phyloP scores from a whole-genome alignment of 2,888 invertebrate genomes.

The Mesoligia furuncula region DNA sequence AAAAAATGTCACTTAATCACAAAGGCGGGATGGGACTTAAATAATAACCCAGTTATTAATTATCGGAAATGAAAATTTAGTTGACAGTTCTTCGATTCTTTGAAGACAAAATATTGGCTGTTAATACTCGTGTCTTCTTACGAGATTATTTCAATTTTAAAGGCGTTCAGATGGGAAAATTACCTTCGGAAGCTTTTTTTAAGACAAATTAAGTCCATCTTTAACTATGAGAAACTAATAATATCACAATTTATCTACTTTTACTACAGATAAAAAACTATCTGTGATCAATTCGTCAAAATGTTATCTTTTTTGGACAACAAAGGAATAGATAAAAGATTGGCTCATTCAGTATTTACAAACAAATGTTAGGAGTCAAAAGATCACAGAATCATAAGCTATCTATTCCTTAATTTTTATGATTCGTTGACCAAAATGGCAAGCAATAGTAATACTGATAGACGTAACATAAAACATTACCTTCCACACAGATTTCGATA shows the following conservation, averaged over 20 bases:
- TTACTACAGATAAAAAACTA: neutral
- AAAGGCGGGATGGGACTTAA: neutral
- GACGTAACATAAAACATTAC: neutral
- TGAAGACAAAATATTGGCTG: neutral
- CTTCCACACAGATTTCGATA: neutral
- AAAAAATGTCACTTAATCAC: neutral
- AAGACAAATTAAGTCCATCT: neutral
- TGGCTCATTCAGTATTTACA: conserved; percentile 4
- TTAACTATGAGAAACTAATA: neutral
- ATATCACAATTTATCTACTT: neutral
- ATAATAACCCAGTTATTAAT: neutral
- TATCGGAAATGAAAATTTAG: neutral
- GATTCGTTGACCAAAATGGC: neutral
- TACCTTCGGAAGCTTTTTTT: neutral
- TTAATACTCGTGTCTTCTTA: neutral
- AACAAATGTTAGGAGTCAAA: conserved; percentile 3
- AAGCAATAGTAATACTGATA: neutral
- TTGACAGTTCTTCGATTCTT: neutral
- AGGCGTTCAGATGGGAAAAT: neutral
- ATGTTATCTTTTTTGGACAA: neutral
- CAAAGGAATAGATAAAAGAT: neutral
- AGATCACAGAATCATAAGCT: neutral
- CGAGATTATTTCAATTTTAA: neutral
- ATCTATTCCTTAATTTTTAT: neutral
- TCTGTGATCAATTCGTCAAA: neutral